Base-by-base conservation (phyloP, 2,113 vertebrate species). In the Hiodon alosoides region DNA sequence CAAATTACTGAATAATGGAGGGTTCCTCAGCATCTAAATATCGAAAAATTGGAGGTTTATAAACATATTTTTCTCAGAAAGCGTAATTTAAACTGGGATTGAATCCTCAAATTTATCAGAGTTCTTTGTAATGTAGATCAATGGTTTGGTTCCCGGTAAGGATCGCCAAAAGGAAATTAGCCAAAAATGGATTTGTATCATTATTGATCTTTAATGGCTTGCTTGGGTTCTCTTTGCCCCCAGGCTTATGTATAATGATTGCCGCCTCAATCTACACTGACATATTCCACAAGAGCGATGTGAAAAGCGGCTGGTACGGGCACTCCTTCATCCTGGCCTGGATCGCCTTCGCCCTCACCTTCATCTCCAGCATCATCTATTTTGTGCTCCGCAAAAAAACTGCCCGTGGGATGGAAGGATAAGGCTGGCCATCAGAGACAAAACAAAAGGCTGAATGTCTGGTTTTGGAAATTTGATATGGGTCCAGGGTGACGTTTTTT, bases 231-330 rank as follows among this genome's bases (percentile, higher is more conserved):
- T 62, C 7, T 0, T 1, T 16, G 14, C 3, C 78, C 2, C 3
- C 87, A 98, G 96, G 94, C 81, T 86, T 99, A 59, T 95, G 94
- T 77, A 96, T 97, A 82, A 95, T 99, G 95, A 94, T 98, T 9
- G 96, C 93, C 14, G 96, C 94, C 50, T 93, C 96, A 78, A 95
- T 98, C 86, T 99, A 98, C 80, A 95, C 97, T 9, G 91, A 97
- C 51, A 87, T 81, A 61, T 87, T 98, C 73, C 96, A 99, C 83
- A 0, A 0, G 0, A 2, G 83, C 0, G 86, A 86, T 52, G 0
- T 0, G 1, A 0, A 57, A 0, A 0, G 0, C 0, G 96, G 95
- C 61, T 85, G 60, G 0, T 97, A 93, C 0, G 96, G 96, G 67
- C 93, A 96, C 78, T 91, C 92, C 73, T 99, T 86, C 79, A 90